Evolutionary conservation across 1,140 invertebrate species (phyloP).

Genomic region (Dermatophagoides farinae): DNA sequence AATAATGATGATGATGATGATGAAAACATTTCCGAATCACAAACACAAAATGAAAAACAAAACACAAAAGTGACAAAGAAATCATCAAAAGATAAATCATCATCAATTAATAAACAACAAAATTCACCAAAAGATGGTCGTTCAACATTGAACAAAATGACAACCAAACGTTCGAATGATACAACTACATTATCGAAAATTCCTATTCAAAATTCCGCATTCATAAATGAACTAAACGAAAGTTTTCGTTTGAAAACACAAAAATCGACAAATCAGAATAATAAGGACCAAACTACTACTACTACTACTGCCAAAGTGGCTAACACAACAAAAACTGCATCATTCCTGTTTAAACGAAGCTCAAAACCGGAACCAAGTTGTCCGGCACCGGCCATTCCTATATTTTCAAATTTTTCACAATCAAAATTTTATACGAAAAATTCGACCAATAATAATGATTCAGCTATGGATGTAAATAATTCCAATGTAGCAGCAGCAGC

Average conservation of each 20-base stretch:
- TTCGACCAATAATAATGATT: slow-evolving; percentile 3
- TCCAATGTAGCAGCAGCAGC: background rate
- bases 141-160: no score
- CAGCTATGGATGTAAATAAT: slow-evolving; percentile 13
- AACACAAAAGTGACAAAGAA: background rate
- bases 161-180: background rate
- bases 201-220: background rate
- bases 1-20: background rate
- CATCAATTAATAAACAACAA: background rate
- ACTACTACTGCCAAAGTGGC: background rate
- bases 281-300: background rate
- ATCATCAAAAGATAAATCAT: background rate
- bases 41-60: background rate
- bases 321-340: background rate
- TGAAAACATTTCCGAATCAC: background rate
- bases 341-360: background rate
- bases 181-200: background rate
- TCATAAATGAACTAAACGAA: slow-evolving; percentile 8
- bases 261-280: background rate
- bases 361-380: slow-evolving; percentile 20
- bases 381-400: slow-evolving; percentile 23
- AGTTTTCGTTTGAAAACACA: background rate
- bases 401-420: slow-evolving; percentile 37
- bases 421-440: slow-evolving; percentile 25
- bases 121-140: background rate